Percentiles rank a stretch among this genome's conserved stretches.
phyloP scores from a whole-genome alignment of 2,888 invertebrate genomes.

The Agriotes lineatus region DNA sequence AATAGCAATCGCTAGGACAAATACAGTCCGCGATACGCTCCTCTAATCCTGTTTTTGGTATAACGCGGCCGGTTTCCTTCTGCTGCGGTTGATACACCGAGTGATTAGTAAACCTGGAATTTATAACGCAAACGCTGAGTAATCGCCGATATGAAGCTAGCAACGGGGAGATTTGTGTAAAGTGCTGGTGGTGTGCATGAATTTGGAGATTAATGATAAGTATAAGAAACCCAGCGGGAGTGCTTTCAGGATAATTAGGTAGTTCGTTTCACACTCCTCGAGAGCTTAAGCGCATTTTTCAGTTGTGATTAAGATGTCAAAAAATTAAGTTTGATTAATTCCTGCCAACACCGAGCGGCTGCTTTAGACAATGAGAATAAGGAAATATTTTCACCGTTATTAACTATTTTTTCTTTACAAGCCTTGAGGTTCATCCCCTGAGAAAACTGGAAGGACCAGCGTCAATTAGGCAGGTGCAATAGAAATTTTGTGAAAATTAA shows the following conservation, averaged over 20 bases:
- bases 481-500: no score
- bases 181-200: neutral
- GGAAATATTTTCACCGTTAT: no score
- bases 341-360: neutral
- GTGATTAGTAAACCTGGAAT: neutral
- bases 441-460: no score
- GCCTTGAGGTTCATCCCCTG: no score
- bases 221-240: conserved; percentile 14
- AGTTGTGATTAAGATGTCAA: conserved; percentile 16
- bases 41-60: neutral
- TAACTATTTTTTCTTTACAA: no score
- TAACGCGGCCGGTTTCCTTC: neutral
- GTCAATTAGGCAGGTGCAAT: no score
- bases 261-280: conserved; percentile 14
- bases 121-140: neutral
- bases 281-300: conserved; percentile 12
- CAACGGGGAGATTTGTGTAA: neutral
- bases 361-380: no score
- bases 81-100: no score
- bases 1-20: conserved; percentile 52
- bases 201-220: conserved; percentile 15
- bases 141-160: neutral
- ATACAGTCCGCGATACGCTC: conserved; percentile 13
- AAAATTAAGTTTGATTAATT: conserved; percentile 18
- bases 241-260: conserved; percentile 20